These are phyloP conservation scores for Pseudotriccus pelzelni DNA, from an alignment of 2,797 vertebrate species.

Conservation along the genomic window DNA sequence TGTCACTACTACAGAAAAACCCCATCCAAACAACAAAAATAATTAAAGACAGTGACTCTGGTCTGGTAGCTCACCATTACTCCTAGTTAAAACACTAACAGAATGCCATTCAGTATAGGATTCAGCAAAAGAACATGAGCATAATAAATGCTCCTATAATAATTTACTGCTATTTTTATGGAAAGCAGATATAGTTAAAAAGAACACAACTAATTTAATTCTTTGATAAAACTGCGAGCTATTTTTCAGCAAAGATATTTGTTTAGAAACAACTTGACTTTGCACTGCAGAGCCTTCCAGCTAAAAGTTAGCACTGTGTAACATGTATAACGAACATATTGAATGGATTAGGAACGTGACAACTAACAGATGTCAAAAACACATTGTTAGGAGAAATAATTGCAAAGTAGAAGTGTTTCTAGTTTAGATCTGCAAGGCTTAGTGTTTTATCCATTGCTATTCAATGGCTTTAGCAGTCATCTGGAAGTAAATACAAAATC, in stretches of 20 bases:
- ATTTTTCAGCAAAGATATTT: background rate
- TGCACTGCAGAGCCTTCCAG: background rate
- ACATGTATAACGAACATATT: background rate
- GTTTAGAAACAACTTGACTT: background rate
- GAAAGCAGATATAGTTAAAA: background rate
- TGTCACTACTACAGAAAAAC: background rate
- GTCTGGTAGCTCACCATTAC: background rate
- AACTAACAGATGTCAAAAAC: constrained; percentile 50
- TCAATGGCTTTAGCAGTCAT: constrained; percentile 41
- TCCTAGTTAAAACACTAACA: background rate
- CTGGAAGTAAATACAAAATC: constrained; percentile 28
- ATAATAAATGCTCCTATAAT: background rate
- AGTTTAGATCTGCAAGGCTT: constrained; percentile 20
- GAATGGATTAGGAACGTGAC: constrained; percentile 45
- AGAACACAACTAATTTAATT: background rate
- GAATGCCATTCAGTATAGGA: background rate
- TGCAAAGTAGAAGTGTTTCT: constrained; percentile 31
- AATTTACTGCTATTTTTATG: background rate
- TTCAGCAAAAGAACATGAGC: background rate
- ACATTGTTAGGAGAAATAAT: constrained; percentile 13
- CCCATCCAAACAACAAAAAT: background rate
- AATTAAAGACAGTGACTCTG: background rate
- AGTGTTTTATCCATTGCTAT: constrained; percentile 5
- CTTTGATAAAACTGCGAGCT: background rate
- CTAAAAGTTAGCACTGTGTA: background rate